Evolutionary conservation across 2,797 vertebrate genomes (phyloP), one percentile per base, ranked within the genome.

Genomic region (Acanthis flammea): DNA sequence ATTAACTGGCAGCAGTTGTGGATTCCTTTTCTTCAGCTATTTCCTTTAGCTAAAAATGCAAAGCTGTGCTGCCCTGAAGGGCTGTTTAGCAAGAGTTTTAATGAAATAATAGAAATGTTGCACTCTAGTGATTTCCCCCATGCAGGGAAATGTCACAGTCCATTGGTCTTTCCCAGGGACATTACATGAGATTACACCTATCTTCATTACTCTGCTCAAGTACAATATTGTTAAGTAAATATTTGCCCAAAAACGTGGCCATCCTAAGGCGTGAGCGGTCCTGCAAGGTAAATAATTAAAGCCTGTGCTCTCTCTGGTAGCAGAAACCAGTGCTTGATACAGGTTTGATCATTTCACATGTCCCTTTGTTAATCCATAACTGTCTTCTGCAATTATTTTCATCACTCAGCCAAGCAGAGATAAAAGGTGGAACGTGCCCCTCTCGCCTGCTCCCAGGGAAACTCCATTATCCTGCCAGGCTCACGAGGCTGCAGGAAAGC

Each of bases 251-350:
- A 97, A 97, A 97, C 82, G 91, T 98, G 97, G 97, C 96, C 91
- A 82, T 97, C 97, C 97, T 97, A 96, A 97, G 97, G 97, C 85
- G 77, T 94, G 79, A 87, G 73, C 92, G 72, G 86, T 97, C 97
- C 97, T 97, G 37, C 76, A 67, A 97, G 97, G 97, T 99, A 98
- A 98, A 99, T 99, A 98, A 99, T 99, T 98, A 97, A 99, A 98
- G 75, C 44, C 19, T 96, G 97, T 96, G 95, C 98, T 97, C 97
- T 97, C 94, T 76, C 77, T 77, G 63, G 94, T 73, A 97, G 96
- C 95, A 95, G 95, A 92, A 95, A 95, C 86, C 90, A 83, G 88
- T 94, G 91, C 96, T 98, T 97, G 97, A 97, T 98, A 97, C 92
- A 97, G 94, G 97, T 97, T 97, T 98, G 97, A 98, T 97, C 94